These are phyloP conservation scores for Serranus cabrilla DNA, from an alignment of 2,797 vertebrate genomes.

Conservation along the genomic window DNA sequence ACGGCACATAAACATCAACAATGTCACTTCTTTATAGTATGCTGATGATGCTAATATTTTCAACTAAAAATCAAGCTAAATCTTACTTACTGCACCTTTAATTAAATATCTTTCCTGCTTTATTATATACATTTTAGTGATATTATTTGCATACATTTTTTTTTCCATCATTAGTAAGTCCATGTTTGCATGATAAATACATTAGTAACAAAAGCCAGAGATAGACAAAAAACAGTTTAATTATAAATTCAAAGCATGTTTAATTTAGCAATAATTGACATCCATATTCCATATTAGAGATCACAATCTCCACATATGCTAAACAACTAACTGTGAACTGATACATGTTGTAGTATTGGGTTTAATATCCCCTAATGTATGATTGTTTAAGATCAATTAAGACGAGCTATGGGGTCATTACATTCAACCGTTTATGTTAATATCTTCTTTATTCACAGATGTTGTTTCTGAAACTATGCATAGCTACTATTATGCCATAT, in stretches of 20 bases:
- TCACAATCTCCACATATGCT: neutral
- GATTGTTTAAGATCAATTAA: neutral
- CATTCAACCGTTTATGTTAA: neutral
- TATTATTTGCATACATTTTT: neutral
- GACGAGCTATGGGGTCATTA: neutral
- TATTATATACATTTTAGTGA: neutral
- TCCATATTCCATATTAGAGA: conserved; percentile 9
- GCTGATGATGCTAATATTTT: too few relatives aligned
- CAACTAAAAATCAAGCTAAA: too few relatives aligned
- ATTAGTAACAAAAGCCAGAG: conserved; percentile 5
- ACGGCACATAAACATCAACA: too few relatives aligned
- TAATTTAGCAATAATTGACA: conserved; percentile 40
- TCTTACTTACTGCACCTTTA: neutral
- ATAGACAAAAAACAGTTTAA: conserved; percentile 7
- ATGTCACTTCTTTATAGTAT: too few relatives aligned
- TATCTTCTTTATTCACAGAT: neutral
- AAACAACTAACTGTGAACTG: neutral
- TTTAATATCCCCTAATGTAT: neutral
- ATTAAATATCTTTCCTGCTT: neutral
- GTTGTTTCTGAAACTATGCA: neutral
- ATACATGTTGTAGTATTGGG: neutral
- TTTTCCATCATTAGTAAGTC: neutral
- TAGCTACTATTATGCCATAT: neutral
- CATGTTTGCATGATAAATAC: conserved; percentile 6
- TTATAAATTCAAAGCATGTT: conserved; percentile 10